Base-by-base conservation (phyloP, 2,797 vertebrate genomes). In the Leptatherina wallacei region DNA sequence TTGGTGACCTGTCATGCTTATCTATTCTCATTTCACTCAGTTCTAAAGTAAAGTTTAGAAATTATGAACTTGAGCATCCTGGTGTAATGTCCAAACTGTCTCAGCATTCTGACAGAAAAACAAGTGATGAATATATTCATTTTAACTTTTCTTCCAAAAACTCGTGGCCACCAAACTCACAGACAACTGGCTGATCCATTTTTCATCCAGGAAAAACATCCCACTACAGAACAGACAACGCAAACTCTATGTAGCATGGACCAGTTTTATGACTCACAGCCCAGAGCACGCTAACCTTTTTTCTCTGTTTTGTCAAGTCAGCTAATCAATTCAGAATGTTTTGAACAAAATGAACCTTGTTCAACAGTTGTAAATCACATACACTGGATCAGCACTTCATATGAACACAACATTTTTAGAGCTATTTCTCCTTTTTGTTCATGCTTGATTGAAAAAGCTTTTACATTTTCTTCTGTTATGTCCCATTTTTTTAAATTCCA, bases 11-110 rank as follows among this genome's bases (percentile, higher is more conserved):
- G 51, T 72, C 38, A 18, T 62, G 36, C 65, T 74, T 65, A 67
- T 55, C 67, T 69, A 75, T 72, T 80, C 33, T 79, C 56, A 74
- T 84, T 80, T 76, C 55, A 61, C 57, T 79, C 54, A 73, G 78
- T 80, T 85, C 60, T 65, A 73, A 67, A 75, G 60, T 42, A 33
- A 52, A 36, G 38, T 47, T 47, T 47, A 18, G 20, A 14, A 52
- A 52, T 13, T 0, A 12, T 27, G 1, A 54, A 27, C 22, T 27
- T 27, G 22, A 52, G 49, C 12, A 4, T 63, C 57, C 55, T 55
- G 60, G 60, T 52, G 62, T 32, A 40, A 36, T 30, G 36, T 24
- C 33, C 61, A 57, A 52, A 56, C 62, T 71, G 40, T 71, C 60
- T 29, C 30, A 51, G 11, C 49, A n/a, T 20, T 55, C 61, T 60